These are phyloP conservation scores for Acanthosepion esculentum DNA, from an alignment of 2,888 invertebrate species.

Conservation along the genomic window DNA sequence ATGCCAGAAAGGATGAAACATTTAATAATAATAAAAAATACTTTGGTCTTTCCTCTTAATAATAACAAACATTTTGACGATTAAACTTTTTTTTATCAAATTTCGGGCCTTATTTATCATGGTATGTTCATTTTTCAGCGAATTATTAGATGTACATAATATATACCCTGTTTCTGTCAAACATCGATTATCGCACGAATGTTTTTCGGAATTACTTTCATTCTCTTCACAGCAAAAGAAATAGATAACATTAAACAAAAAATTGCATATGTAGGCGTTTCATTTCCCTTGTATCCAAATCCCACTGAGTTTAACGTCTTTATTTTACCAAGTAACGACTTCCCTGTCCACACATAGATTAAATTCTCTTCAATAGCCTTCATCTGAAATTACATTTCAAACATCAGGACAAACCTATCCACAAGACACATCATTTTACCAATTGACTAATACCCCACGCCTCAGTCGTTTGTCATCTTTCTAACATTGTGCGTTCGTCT, in stretches of 20 bases:
- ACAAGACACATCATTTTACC: not conserved
- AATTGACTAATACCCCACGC: not conserved
- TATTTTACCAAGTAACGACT: not conserved
- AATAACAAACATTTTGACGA: too few species aligned
- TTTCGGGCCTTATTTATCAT: too few species aligned
- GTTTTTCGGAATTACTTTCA: too few species aligned
- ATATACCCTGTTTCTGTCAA: too few species aligned
- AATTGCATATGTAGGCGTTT: not conserved
- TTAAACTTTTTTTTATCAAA: too few species aligned
- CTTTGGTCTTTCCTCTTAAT: too few species aligned
- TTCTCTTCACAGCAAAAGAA: not conserved
- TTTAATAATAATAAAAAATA: too few species aligned
- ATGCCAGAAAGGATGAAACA: too few species aligned
- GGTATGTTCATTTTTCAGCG: too few species aligned
- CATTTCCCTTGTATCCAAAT: not conserved
- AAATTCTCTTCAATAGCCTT: not conserved
- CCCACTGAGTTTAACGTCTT: not conserved
- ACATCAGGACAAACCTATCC: not conserved
- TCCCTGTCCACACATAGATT: not conserved
- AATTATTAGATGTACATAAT: too few species aligned
- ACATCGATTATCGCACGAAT: too few species aligned
- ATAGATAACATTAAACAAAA: not conserved
- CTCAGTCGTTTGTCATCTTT: not conserved
- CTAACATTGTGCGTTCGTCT: conserved; percentile 1
- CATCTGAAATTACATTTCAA: not conserved